These are phyloP conservation scores for Palaemon carinicauda DNA, from an alignment of 1,140 invertebrate genomes.

Conservation along the genomic window DNA sequence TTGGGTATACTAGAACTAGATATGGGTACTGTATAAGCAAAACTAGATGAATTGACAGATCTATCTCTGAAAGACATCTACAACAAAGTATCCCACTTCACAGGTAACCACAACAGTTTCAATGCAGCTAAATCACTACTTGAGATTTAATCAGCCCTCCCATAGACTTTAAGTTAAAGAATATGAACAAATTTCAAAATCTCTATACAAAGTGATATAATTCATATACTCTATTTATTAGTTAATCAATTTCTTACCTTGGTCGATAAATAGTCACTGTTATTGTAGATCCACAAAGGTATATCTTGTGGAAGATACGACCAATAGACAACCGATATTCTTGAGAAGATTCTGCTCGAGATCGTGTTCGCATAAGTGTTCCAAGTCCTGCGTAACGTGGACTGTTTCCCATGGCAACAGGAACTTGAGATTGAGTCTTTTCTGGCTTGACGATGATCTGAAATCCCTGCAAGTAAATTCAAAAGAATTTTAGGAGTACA, in stretches of 20 bases:
- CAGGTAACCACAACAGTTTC: too few relatives aligned
- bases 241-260: constrained; percentile 71
- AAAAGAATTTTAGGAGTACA: neutral
- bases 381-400: constrained; percentile 60
- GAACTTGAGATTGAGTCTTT: constrained; percentile 61
- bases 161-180: neutral
- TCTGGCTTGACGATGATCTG: constrained; percentile 76
- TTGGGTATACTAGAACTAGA: too few relatives aligned
- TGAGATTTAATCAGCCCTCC: neutral
- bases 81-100: too few relatives aligned
- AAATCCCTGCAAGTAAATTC: constrained; percentile 75
- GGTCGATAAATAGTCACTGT: constrained; percentile 92
- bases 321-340: constrained; percentile 91
- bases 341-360: constrained; percentile 65
- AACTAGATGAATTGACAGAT: too few relatives aligned
- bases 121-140: too few relatives aligned
- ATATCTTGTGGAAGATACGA: constrained; percentile 92
- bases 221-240: too few relatives aligned
- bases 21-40: too few relatives aligned
- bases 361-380: constrained; percentile 65
- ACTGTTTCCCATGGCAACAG: constrained; percentile 10
- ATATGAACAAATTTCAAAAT: neutral
- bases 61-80: too few relatives aligned
- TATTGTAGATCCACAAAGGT: constrained; percentile 82
- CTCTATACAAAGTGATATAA: neutral